Evolutionary conservation across 2,888 invertebrate species (phyloP), one percentile per base, ranked within the genome.

Genomic region (Ectobius pallidus): DNA sequence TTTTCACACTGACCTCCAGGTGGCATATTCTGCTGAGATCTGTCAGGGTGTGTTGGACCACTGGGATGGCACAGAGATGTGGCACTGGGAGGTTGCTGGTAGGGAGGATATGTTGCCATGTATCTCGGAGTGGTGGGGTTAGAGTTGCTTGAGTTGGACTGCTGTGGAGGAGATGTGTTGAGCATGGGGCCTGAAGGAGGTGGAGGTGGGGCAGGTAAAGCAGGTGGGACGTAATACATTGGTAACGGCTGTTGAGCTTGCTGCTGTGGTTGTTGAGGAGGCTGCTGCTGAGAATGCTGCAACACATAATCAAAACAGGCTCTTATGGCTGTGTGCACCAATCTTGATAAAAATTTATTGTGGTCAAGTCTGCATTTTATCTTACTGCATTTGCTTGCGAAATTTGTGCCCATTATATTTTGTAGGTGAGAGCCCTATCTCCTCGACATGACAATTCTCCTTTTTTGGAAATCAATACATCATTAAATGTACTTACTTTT

Each of bases 221-320:
- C 70, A 30, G 70, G 73, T 3, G 70, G 68, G 9, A 72, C 58
- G 20, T 62, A 68, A 25, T 68, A 72, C 67, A 72, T 68, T 7
- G 67, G 68, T 34, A 68, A 34, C 34, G 58, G 58, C 55, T 67
- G 55, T 58, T 67, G 70, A 18, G 61, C 32, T 27, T 30, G 70
- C 58, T 58, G 69, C 58, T 69, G 69, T n/a, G 69, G 58, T 25
- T 61, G 34, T 1, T 61, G 61, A 39, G 49, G 63, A n/a, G 30
- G 52, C 32, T 27, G 32, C 39, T 63, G 73, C 44, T 63, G 63
- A 61, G 69, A 32, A 58, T 32, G 58, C 58, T 58, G 30, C 27
- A 58, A 58, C 34, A 34, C 6, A 7, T 34, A 34, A 34, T n/a
- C n/a, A n/a, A n/a, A n/a, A n/a, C n/a, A n/a, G n/a, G n/a, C n/a